Base-by-base conservation (phyloP, 2,888 invertebrate genomes). In the Zelleria hepariella region DNA sequence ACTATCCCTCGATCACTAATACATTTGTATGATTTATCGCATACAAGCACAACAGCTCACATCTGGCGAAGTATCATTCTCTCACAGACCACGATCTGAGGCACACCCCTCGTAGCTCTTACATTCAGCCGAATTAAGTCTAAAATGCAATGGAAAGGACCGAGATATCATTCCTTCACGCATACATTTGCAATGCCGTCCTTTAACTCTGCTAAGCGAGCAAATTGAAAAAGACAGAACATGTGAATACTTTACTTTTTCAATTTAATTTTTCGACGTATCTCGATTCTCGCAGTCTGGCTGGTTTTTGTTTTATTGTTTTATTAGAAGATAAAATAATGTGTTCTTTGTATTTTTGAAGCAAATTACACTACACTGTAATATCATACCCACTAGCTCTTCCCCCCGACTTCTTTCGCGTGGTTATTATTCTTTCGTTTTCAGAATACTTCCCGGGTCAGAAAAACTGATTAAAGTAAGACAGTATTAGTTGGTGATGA, bases 11-110 rank as follows among this genome's bases (percentile, higher is more conserved):
- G 82, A 80, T 85, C 86, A 86, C 86, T 84, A 86, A 86, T 86
- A 86, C 87, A 86, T 82, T 80, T 76, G 74, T 85, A 86, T 88
- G 87, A 88, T 86, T 88, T 88, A 87, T 86, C 76, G 78, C 79
- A 76, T 79, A 86, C 86, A 83, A 80, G 80, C 72, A 68, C 74
- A 72, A 80, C 82, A 80, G 79, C 74, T 80, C 78, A 77, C 80
- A 81, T 82, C 82, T 77, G 77, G 76, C 15, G 74, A 73, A 79
- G 80, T 80, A 81, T 82, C 80, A 77, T 74, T 79, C 72, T 68
- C 70, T 65, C 73, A 66, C 76, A 42, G 15, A 42, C 32, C 32
- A 42, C 10, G 32, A 42, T 42, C 32, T 10, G 32, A 23, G 23
- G 21, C 58, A 47, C 59, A 48, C 23, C 20, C 8, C 23, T n/a